Base-by-base conservation (phyloP, 2,888 invertebrate genomes). In the Caenorhabditis sp. region DNA sequence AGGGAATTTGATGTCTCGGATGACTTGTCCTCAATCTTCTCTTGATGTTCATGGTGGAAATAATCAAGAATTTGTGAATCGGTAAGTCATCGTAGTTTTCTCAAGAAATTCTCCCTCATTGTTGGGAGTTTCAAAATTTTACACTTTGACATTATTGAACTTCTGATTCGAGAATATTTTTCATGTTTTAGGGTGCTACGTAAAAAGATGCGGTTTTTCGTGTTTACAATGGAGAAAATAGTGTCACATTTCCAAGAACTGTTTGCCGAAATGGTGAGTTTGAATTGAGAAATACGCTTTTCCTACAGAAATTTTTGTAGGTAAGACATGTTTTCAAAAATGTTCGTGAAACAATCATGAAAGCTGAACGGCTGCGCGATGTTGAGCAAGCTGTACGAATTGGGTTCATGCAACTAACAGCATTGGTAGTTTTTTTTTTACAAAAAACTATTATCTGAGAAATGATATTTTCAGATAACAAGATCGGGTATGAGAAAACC, bases 221-320 rank as follows among this genome's bases (percentile, higher is more conserved):
- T 70, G 0, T 74, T 74, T 59, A 64, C 65, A 4, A 60, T 70
- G 2, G 67, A 74, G 20, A 59, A 74, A 52, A 64, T 74, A 49
- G 74, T 74, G 10, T 74, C 74, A 7, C 67, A 74, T 54, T 74
- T 74, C 31, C 56, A 64, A 25, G 70, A 74, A 14, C 23, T 74
- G n/a, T 74, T 74, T 26, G 59, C 54, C n/a, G 63, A 70, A 26
- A 74, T 67, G 26, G 74, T 74, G 20, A 26, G 56, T 27, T 21
- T n/a, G 2, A 21, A 12, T 7, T 31, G 10, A 7, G 20, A 53
- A 5, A 20, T 53, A 20, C 2, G 7, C 21, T 12, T 7, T 7
- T 5, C 5, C 12, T 53, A 23, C n/a, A 53, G 14, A 17, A n/a
- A 2, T 10, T 21, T 12, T 54, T 61, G 17, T 59, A 72, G 72